A percentile compares a stretch with the other conserved stretches of the same genome.
Evolutionary conservation across 1,140 invertebrate species (phyloP).

Genomic region (Eufriesea mexicana): DNA sequence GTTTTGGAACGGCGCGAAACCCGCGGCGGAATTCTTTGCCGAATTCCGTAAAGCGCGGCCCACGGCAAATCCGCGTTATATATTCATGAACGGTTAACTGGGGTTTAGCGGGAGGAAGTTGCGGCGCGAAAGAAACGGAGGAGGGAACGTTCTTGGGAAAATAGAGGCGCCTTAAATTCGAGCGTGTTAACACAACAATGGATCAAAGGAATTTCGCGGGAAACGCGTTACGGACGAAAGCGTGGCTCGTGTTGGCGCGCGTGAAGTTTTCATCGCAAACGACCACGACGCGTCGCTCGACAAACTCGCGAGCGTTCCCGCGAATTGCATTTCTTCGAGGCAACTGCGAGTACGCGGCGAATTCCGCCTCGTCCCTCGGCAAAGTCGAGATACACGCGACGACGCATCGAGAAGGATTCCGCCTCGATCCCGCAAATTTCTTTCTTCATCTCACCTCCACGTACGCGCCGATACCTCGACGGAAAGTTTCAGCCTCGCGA

Average conservation of each 20-base stretch:
- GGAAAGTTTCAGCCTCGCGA: no score
- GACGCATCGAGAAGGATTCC: neutral
- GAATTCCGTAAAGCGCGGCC: neutral
- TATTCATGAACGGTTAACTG: slow-evolving; percentile 34
- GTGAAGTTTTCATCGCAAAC: slow-evolving; percentile 32
- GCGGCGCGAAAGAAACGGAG: neutral
- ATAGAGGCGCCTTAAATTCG: slow-evolving; percentile 37
- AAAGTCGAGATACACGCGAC: neutral
- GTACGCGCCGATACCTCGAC: neutral
- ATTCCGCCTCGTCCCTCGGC: neutral
- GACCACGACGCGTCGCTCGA: neutral
- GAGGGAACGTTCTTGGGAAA: neutral
- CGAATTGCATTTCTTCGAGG: slow-evolving; percentile 40
- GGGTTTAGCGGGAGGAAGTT: neutral
- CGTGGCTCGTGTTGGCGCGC: neutral
- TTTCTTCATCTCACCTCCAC: neutral
- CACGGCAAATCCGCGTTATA: slow-evolving; percentile 13
- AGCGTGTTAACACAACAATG: slow-evolving; percentile 41
- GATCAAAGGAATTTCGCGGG: slow-evolving; percentile 30
- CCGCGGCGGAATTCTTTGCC: neutral
- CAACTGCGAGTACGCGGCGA: neutral
- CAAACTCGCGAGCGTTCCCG: slow-evolving; percentile 1
- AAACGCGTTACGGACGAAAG: slow-evolving; percentile 8
- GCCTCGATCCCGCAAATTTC: neutral
- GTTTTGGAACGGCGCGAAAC: neutral